Conservation (phyloP, 1,140 invertebrate species). For the Musca vetustissima region DNA sequence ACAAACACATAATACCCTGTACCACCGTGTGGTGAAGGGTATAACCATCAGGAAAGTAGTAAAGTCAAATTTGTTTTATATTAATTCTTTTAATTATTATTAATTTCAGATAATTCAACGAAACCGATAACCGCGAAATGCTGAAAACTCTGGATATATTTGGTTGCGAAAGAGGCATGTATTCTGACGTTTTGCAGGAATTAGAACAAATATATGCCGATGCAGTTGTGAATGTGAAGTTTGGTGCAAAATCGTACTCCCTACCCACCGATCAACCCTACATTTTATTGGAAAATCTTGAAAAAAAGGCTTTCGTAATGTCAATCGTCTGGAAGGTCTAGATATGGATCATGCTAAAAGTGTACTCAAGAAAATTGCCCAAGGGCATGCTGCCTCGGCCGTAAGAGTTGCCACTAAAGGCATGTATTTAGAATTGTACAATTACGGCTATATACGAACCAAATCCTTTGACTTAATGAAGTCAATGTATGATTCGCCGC, state of each 20-base stretch:
- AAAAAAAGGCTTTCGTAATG: slow-evolving; percentile 58
- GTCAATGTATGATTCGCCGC: background rate
- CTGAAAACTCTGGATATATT: slow-evolving; percentile 40
- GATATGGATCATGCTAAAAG: slow-evolving; percentile 56
- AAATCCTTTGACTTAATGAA: slow-evolving; percentile 8
- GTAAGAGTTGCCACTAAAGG: slow-evolving; percentile 34
- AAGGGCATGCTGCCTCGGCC: slow-evolving; percentile 58
- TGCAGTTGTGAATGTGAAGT: slow-evolving; percentile 35
- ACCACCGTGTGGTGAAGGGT: no score
- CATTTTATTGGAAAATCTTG: slow-evolving; percentile 59
- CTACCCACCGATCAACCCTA: slow-evolving; percentile 37
- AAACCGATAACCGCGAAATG: no score
- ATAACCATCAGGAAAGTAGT: no score
- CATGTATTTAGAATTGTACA: slow-evolving; percentile 17
- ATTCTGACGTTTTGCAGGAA: slow-evolving; percentile 35
- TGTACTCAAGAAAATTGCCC: slow-evolving; percentile 59
- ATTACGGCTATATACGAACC: background rate
- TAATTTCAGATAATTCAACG: no score
- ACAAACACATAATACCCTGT: no score
- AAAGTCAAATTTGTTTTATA: no score
- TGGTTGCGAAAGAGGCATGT: slow-evolving; percentile 35
- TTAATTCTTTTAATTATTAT: no score
- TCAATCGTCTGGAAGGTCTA: slow-evolving; percentile 58
- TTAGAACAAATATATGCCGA: slow-evolving; percentile 44
- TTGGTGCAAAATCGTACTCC: slow-evolving; percentile 36